A percentile compares a stretch with the other conserved stretches of the same genome.
Evolutionary conservation across 2,888 invertebrate species (phyloP).

Genomic region (Erpobdella octoculata): DNA sequence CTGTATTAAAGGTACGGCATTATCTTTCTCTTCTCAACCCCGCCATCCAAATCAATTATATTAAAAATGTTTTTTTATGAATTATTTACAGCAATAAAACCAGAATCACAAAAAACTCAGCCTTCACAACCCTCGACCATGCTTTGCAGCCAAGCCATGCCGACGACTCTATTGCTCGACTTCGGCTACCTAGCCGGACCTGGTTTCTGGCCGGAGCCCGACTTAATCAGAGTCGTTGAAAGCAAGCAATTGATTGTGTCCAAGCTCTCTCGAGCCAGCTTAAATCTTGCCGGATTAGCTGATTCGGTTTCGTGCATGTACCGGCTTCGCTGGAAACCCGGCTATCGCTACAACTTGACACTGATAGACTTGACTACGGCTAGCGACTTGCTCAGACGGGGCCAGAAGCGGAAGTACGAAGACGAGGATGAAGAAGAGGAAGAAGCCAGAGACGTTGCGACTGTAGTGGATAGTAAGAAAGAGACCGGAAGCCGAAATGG

Average conservation of each 20-base stretch:
- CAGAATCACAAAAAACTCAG: neutral
- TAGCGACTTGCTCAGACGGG: neutral
- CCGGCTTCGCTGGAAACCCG: neutral
- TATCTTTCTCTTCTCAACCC: neutral
- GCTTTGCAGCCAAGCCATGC: neutral
- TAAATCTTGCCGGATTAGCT: neutral
- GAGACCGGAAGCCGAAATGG: too few species aligned
- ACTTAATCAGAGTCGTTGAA: neutral
- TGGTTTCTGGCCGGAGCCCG: neutral
- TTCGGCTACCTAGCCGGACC: constrained; percentile 12
- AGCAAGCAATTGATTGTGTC: neutral
- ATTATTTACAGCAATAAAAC: neutral
- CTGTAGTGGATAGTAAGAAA: too few species aligned
- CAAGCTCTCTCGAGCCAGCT: too few species aligned
- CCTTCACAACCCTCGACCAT: neutral
- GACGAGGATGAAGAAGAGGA: neutral
- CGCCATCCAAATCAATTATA: neutral
- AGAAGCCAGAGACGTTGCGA: neutral
- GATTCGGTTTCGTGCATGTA: neutral
- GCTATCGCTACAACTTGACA: neutral
- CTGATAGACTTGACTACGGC: neutral
- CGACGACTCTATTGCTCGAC: neutral
- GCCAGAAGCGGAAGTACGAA: neutral
- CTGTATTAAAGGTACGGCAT: constrained; percentile 31
- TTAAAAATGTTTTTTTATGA: neutral